Conservation (phyloP, 2,113 vertebrate genomes). For the Burhinus bistriatus region DNA sequence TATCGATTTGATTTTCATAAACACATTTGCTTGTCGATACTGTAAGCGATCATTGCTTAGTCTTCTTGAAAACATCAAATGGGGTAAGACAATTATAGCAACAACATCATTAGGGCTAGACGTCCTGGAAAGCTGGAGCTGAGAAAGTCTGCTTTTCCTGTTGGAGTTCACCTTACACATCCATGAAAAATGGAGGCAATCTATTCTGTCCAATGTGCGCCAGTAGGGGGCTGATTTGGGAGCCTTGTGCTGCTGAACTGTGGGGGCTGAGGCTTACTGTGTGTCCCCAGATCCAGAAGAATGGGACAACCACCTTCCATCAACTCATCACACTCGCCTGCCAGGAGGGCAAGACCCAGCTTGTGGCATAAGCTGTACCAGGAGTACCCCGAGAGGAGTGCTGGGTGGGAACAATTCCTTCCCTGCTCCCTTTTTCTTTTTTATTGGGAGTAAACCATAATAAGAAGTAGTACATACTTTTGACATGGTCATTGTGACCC, state of each 20-base stretch:
- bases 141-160: background rate
- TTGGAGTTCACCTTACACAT: background rate
- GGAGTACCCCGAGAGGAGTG: background rate
- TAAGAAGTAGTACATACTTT: background rate
- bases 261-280: background rate
- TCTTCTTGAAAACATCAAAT: constrained; percentile 43
- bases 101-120: background rate
- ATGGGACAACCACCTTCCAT: background rate
- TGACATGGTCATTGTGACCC: background rate
- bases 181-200: background rate
- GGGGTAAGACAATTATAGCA: constrained; percentile 8
- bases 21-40: constrained; percentile 42
- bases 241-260: background rate
- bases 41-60: constrained; percentile 24
- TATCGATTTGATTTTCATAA: constrained; percentile 62
- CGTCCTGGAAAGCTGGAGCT: background rate
- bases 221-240: background rate
- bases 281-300: background rate
- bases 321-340: background rate
- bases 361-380: too few relatives aligned
- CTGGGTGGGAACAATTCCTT: background rate
- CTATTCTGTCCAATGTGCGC: fast-evolving
- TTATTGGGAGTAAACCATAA: background rate
- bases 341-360: background rate
- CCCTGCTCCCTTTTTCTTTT: background rate